Conservation (phyloP, 2,797 vertebrate genomes). For the Sparidentex hasta region DNA sequence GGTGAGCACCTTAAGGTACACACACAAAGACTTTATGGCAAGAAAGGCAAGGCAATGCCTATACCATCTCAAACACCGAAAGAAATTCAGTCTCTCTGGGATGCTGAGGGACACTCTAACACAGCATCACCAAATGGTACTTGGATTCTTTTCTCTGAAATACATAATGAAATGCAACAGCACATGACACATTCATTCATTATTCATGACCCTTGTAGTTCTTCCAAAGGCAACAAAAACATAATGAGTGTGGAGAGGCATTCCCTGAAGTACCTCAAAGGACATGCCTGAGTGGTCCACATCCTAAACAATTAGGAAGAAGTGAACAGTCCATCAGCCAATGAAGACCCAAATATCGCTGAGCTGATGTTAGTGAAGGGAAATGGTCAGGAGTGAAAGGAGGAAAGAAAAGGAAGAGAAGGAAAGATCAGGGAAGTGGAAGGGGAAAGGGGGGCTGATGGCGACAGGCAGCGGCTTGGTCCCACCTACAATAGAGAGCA, state of each 20-base stretch:
- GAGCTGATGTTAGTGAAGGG: slow-evolving; percentile 52
- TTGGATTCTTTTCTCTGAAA: not conserved
- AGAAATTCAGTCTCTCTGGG: not conserved
- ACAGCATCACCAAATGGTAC: not conserved
- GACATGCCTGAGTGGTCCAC: slow-evolving; percentile 63
- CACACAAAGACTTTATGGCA: not conserved
- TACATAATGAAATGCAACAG: slow-evolving; percentile 7
- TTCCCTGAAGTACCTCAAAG: slow-evolving; percentile 60
- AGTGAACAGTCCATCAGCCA: slow-evolving; percentile 60
- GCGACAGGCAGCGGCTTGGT: slow-evolving; percentile 70
- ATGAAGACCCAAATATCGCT: slow-evolving; percentile 53
- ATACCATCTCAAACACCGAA: not conserved
- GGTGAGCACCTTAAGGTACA: not conserved
- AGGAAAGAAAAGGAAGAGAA: slow-evolving; percentile 29
- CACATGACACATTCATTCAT: slow-evolving; percentile 36
- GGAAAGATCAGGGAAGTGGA: not conserved
- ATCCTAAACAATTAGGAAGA: slow-evolving; percentile 61
- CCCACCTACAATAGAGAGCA: slow-evolving; percentile 88
- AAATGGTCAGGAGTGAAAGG: slow-evolving; percentile 68
- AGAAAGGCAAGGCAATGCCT: not conserved
- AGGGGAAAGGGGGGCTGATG: slow-evolving; percentile 1
- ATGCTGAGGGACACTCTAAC: not conserved
- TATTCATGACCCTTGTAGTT: slow-evolving; percentile 65
- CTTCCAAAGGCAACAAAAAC: slow-evolving; percentile 36
- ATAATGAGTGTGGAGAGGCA: slow-evolving; percentile 40